Evolutionary conservation across 2,888 invertebrate genomes (phyloP), one percentile per base, ranked within the genome.

Genomic region (Lithophane socia): DNA sequence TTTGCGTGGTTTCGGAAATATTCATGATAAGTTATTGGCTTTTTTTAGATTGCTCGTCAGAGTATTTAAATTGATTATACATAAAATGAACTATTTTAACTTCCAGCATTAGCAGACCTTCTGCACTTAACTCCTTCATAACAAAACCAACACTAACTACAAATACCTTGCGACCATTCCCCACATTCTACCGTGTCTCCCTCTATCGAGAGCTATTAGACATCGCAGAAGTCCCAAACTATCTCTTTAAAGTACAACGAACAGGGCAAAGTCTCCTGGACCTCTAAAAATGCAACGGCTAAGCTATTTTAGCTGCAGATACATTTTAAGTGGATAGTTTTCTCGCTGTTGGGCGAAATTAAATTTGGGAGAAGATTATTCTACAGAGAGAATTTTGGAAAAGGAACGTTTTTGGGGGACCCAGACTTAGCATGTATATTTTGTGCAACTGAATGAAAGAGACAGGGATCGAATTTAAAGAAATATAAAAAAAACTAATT

Each of bases 151-250:
- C 77, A 68, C 66, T 63, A 70, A 70, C 60, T 54, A 58, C 68
- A 13, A 79, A 85, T 85, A 75, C 77, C 80, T 74, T 65, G 80
- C 68, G 80, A 80, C 87, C 66, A 86, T 87, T 82, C 73, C n/a
- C 64, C 65, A 71, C 88, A 86, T 86, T 86, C 83, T 73, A 80
- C 68, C 5, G 56, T 12, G 47, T 69, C 75, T 70, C 74, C 54
- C 77, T 76, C 79, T 81, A 71, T 85, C 37, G 83, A 81, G 79
- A 74, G 79, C 87, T 82, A 87, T 88, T 86, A 84, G 72, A 71
- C 69, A 54, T 68, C 44, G 37, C 54, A 47, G 75, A 64, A 81
- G 77, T 76, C 52, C 52, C 56, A 54, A 85, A 73, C 82, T 73
- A 68, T 61, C 52, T 68, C 56, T 61, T 61, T 52, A 68, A 65